A percentile compares a stretch with the other conserved stretches of the same genome.
Conservation (phyloP, 2,113 vertebrate species). For the Thalassoma bifasciatum region DNA sequence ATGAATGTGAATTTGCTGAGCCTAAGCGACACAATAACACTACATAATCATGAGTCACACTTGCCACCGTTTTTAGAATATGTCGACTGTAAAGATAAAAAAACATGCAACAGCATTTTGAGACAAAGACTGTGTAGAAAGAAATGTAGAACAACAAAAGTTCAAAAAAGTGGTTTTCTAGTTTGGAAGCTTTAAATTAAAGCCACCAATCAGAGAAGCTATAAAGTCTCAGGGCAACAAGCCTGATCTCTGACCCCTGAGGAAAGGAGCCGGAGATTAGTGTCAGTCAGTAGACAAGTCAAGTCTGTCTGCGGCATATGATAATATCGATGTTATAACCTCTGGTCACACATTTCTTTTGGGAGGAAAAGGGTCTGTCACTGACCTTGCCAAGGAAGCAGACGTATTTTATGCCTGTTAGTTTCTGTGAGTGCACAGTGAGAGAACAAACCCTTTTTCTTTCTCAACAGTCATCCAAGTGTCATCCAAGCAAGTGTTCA, state of each 20-base stretch:
- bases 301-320: slow-evolving; percentile 2
- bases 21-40: background rate
- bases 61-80: background rate
- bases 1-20: slow-evolving; percentile 3
- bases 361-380: background rate
- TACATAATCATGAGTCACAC: background rate
- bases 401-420: background rate
- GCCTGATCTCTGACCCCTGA: slow-evolving; percentile 32
- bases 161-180: too few relatives aligned
- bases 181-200: slow-evolving; percentile 24
- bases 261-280: slow-evolving; percentile 39
- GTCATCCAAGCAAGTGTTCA: slow-evolving; percentile 24
- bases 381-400: slow-evolving; percentile 37
- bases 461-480: slow-evolving; percentile 39
- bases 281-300: slow-evolving; percentile 22
- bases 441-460: slow-evolving; percentile 36
- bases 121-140: too few relatives aligned
- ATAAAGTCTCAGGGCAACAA: slow-evolving; percentile 13
- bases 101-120: background rate
- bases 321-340: slow-evolving; percentile 46
- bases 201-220: slow-evolving; percentile 22
- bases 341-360: slow-evolving; percentile 21
- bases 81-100: background rate
- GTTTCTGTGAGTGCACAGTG: slow-evolving; percentile 14
- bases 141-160: too few relatives aligned